A percentile compares a stretch with the other conserved stretches of the same genome.
phyloP scores from a whole-genome alignment of 2,888 invertebrate genomes.

The Chymomyza fuscimana region DNA sequence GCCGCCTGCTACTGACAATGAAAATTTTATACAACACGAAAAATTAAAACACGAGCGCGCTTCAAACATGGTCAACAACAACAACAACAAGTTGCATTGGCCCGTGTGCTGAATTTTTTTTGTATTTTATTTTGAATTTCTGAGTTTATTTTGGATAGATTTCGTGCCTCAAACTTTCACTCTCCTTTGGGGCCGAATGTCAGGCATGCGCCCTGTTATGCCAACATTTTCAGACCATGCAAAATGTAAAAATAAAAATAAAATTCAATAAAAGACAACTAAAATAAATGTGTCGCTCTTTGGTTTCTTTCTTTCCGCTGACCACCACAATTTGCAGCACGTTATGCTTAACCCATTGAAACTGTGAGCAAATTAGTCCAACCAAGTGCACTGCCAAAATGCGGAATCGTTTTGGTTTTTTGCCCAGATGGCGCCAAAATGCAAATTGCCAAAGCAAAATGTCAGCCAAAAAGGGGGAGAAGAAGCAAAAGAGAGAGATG shows the following conservation, averaged over 20 bases:
- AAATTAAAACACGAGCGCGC: conserved; percentile 71
- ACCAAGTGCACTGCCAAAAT: conserved; percentile 64
- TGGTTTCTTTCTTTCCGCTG: conserved; percentile 38
- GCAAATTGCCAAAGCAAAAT: conserved; percentile 8
- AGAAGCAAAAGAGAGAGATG: conserved; percentile 17
- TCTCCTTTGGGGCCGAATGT: conserved; percentile 69
- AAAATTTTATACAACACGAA: conserved; percentile 70
- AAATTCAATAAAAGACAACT: conserved; percentile 4
- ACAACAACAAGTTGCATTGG: conserved; percentile 58
- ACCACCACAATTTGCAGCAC: conserved; percentile 37
- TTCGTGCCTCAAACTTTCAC: conserved; percentile 64
- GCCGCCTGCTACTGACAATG: conserved; percentile 56
- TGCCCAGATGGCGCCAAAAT: conserved; percentile 11
- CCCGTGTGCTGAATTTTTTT: conserved; percentile 69
- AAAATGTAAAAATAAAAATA: conserved; percentile 1
- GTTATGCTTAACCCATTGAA: conserved; percentile 12
- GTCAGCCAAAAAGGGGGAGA: not conserved
- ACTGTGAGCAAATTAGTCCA: conserved; percentile 61
- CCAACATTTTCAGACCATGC: not conserved
- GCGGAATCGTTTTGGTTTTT: conserved; percentile 55
- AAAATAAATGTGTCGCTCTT: not conserved
- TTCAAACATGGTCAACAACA: conserved; percentile 56
- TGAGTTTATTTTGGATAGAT: conserved; percentile 19
- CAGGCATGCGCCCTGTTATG: conserved; percentile 30
- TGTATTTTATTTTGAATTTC: conserved; percentile 37